These are phyloP conservation scores for Mylabris sibirica DNA, from an alignment of 2,888 invertebrate genomes.

Conservation along the genomic window DNA sequence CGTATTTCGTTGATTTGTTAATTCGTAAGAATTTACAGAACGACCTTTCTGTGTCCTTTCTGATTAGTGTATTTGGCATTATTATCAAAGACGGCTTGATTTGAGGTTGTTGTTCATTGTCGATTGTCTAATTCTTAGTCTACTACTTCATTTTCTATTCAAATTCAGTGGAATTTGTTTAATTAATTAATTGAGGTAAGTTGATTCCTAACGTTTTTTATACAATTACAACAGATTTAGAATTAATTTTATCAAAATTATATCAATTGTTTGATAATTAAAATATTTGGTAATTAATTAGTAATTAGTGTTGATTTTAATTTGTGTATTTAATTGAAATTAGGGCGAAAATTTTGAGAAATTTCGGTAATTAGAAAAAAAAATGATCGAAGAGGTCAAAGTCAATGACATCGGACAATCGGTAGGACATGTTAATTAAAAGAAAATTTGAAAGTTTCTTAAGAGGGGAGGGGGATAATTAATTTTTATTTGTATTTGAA, in stretches of 20 bases:
- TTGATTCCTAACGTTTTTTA: neutral
- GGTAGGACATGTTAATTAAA: neutral
- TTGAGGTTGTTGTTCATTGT: neutral
- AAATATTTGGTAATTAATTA: too few species aligned
- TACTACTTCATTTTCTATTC: too few species aligned
- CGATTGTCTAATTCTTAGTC: neutral
- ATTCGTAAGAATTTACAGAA: neutral
- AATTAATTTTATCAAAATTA: neutral
- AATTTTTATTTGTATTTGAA: neutral
- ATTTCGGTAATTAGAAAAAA: neutral
- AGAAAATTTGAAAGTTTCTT: neutral
- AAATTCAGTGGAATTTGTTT: neutral
- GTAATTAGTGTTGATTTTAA: neutral
- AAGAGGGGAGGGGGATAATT: neutral
- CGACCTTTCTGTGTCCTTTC: neutral
- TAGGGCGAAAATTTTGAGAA: neutral
- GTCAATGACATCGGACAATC: neutral
- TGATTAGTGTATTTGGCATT: neutral
- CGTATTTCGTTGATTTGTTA: slow-evolving; percentile 2
- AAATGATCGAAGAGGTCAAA: neutral
- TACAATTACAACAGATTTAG: neutral
- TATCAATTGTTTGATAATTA: too few species aligned
- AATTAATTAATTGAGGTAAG: neutral
- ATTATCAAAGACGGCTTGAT: neutral
- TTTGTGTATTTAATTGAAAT: too few species aligned